Evolutionary conservation across 2,888 invertebrate genomes (phyloP).

Genomic region (Cotesia congregata): DNA sequence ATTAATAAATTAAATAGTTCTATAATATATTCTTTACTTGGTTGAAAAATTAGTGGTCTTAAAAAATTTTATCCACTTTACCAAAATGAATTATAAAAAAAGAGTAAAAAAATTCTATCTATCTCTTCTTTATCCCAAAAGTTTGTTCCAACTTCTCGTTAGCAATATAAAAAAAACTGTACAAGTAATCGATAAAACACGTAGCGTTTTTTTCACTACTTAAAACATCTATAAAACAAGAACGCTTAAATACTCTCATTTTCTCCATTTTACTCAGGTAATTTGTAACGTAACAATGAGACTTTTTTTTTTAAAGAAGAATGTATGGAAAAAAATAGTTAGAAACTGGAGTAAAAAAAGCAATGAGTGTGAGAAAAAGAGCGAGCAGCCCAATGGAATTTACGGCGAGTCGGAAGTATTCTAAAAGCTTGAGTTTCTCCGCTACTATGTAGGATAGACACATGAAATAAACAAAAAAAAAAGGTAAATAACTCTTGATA

Average conservation of each 20-base stretch:
- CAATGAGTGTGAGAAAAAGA: constrained; percentile 35
- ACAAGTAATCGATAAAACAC: neutral
- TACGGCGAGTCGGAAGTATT: constrained; percentile 64
- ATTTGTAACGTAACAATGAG: constrained; percentile 36
- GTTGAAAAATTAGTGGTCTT: no score
- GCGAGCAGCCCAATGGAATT: constrained; percentile 58
- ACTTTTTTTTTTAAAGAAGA: constrained; percentile 42
- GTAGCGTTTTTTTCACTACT: neutral
- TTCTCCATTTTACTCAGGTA: constrained; percentile 30
- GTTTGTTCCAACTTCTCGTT: no score
- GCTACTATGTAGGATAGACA: constrained; percentile 57
- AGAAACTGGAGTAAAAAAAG: constrained; percentile 45
- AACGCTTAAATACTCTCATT: constrained; percentile 5
- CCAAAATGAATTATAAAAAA: no score
- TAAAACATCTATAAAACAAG: neutral
- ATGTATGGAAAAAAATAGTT: constrained; percentile 42
- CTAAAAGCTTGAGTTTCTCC: constrained; percentile 62
- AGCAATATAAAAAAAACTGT: neutral
- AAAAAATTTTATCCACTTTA: no score
- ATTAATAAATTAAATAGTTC: neutral
- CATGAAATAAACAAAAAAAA: constrained; percentile 17
- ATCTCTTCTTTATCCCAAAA: no score
- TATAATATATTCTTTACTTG: neutral
- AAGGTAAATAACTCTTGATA: neutral
- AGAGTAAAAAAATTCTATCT: no score